Evolutionary conservation across 2,797 vertebrate genomes (phyloP), one percentile per base, ranked within the genome.

Genomic region (Argya squamiceps): DNA sequence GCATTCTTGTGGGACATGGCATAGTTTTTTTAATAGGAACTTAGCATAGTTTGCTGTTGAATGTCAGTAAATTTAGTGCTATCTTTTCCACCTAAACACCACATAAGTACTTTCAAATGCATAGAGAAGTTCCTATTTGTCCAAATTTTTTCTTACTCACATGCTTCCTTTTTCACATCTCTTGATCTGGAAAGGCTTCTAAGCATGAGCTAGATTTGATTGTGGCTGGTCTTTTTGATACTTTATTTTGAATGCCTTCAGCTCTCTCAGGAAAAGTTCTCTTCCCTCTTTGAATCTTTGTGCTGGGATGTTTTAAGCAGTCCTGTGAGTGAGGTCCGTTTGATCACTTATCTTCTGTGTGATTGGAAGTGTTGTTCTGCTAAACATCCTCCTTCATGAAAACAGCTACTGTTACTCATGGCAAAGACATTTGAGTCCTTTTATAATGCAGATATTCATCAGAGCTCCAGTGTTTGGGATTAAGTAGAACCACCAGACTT

Each of bases 331-430:
- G 65, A 89, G 69, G 58, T 47, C 73, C 6, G 5, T 96, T 96
- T 94, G 87, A 90, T 96, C 76, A 20, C 12, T 92, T 96, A 92
- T 89, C 89, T 94, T 83, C 36, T 58, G 22, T 68, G 30, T 85
- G 92, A 95, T 95, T 84, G 88, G 65, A 76, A 92, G 56, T 84
- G 14, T 65, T 58, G 12, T 84, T 84, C 30, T 79, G 67, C 64
- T 83, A 82, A 87, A 44, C 84, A 80, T 83, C 64, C 75, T 89
- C 64, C 36, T 60, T 87, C 24, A 49, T 67, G 49, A 18, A 58
- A 91, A 60, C 30, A 65, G n/a, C 79, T 88, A 21, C 84, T 74
- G 64, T 88, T 91, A 32, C 34, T 92, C 73, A 69, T 49, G 41
- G 34, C 67, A 84, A 27, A 73, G 84, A 80, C 49, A 64, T 92